Evolutionary conservation across 2,888 invertebrate species (phyloP).

Genomic region (Nephrotoma appendiculata): DNA sequence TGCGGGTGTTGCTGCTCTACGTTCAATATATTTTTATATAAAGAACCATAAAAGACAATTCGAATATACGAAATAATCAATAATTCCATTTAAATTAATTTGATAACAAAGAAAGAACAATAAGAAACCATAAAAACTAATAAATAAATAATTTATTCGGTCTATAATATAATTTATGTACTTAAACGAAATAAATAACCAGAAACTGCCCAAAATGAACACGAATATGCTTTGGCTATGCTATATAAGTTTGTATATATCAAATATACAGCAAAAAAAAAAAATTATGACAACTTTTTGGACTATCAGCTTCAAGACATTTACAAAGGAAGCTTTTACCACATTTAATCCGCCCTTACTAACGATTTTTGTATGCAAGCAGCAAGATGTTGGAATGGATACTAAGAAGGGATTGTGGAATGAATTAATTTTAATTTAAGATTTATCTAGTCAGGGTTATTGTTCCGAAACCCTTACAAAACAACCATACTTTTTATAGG

Average conservation of each 20-base stretch:
- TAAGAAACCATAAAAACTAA: neutral
- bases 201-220: neutral
- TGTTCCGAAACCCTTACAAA: too few relatives aligned
- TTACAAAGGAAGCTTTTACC: too few relatives aligned
- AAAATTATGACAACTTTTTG: too few relatives aligned
- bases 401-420: too few relatives aligned
- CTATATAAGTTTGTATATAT: neutral
- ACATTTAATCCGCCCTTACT: too few relatives aligned
- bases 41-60: neutral
- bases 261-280: too few relatives aligned
- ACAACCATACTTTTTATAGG: too few relatives aligned
- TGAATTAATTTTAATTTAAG: too few relatives aligned
- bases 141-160: neutral
- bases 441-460: too few relatives aligned
- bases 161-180: neutral
- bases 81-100: neutral
- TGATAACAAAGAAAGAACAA: neutral
- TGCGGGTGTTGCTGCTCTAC: neutral
- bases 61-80: neutral
- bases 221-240: neutral
- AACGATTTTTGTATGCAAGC: too few relatives aligned
- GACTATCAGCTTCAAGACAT: too few relatives aligned
- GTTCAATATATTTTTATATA: neutral
- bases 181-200: neutral
- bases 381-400: too few relatives aligned